Conservation (phyloP, 2,113 vertebrate genomes). For the Hemiprocne comata region DNA sequence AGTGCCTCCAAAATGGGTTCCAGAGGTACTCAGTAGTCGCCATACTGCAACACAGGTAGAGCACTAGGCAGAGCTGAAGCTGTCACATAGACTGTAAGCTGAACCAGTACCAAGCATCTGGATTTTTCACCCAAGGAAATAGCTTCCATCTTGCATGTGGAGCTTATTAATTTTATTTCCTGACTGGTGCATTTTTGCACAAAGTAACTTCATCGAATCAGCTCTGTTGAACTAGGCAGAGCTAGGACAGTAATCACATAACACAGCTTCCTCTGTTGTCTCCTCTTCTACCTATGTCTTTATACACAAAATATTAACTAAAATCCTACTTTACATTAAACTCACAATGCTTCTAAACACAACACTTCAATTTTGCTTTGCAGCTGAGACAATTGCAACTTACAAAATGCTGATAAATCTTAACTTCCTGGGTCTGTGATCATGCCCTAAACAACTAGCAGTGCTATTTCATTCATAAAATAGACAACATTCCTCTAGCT, state of each 20-base stretch:
- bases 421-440: background rate
- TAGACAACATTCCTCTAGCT: background rate
- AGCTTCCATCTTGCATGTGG: background rate
- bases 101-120: background rate
- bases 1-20: background rate
- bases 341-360: background rate
- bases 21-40: background rate
- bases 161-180: slow-evolving; percentile 4
- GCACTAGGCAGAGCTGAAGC: background rate
- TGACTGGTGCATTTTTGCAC: background rate
- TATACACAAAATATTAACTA: background rate
- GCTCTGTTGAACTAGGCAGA: background rate
- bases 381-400: background rate
- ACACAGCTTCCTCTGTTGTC: background rate
- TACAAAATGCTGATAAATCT: background rate
- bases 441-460: background rate
- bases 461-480: background rate
- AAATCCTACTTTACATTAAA: background rate
- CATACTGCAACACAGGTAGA: background rate
- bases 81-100: background rate
- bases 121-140: background rate
- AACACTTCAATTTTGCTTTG: background rate
- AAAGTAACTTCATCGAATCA: background rate
- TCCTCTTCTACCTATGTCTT: background rate
- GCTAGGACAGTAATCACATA: background rate